Evolutionary conservation across 2,797 vertebrate genomes (phyloP), one percentile per base, ranked within the genome.

Genomic region (Denticeps clupeoides): DNA sequence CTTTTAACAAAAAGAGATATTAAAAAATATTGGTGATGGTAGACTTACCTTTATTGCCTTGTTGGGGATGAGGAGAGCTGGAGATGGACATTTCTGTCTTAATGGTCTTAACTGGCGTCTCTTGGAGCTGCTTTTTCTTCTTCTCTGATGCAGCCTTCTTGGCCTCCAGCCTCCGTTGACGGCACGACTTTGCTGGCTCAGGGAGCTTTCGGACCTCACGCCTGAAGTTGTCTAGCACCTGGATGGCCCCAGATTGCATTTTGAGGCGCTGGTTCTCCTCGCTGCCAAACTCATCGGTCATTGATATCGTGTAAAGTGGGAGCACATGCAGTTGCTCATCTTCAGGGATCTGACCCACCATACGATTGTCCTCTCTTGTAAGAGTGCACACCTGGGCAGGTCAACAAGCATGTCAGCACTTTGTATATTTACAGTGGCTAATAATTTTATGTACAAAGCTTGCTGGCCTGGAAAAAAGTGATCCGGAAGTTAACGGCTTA

Each of bases 321-420:
- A 99, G 83, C 52, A 99, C 95, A 0, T 99, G 95, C 53, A 99
- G 84, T 54, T 99, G 95, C 65, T 99, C 95, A 0, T 99, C 95
- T 7, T 91, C 90, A 0, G 93, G 93, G 33, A 95, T 79, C 56
- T 74, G 78, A 13, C 89, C 87, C 57, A 93, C 78, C 9, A 60
- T 58, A 2, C 95, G 88, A 86, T 99, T 99, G 82, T 97, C 91
- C 73, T 99, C 93, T 76, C 93, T 97, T 0, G 93, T 99, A 64
- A 99, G 82, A 5, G 95, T 99, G 64, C 95, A 99, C 68, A 99
- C 95, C 95, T 99, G 49, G 31, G 31, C 4, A 24, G 33, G 55
- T 28, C 12, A 22, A 4, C 8, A 44, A n/a, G 24, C 18, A 12
- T 37, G n/a, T 38, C 18, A 35, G 29, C 12, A 32, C n/a, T n/a